phyloP scores from a whole-genome alignment of 1,140 invertebrate genomes.

The Cherax destructor region DNA sequence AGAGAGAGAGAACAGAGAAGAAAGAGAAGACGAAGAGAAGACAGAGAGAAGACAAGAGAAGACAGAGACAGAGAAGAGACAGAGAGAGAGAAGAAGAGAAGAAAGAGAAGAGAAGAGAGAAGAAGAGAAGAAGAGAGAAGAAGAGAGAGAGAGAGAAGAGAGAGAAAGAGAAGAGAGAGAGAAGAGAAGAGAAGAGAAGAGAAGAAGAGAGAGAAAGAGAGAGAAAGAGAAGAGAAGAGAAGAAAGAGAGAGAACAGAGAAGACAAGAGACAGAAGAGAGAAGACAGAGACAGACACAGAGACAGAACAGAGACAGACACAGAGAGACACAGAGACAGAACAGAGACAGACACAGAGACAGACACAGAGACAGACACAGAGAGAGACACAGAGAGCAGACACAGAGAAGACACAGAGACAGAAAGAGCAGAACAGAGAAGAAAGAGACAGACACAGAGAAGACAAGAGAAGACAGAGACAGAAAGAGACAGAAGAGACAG shows the following conservation, averaged over 20 bases:
- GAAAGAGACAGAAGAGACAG: neutral
- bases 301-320: neutral
- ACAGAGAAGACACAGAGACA: no score
- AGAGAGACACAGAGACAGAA: neutral
- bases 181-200: slow-evolving; percentile 2
- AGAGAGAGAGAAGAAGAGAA: neutral
- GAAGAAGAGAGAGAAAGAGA: neutral
- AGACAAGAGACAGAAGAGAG: no score
- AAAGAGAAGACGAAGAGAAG: neutral
- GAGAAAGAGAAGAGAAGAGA: neutral
- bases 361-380: no score
- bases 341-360: no score
- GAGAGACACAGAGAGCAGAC: neutral
- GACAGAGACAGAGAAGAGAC: neutral
- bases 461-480: neutral
- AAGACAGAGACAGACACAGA: no score
- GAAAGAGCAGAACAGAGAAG: neutral
- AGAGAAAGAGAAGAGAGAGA: neutral
- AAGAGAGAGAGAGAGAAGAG: neutral
- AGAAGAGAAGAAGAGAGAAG: no score
- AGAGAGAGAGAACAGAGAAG: neutral
- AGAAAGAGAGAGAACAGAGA: no score
- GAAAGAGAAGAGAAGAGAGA: slow-evolving; percentile 4
- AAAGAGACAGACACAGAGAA: neutral
- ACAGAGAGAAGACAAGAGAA: neutral